A percentile compares a stretch with the other conserved stretches of the same genome.
Conservation (phyloP, 1,140 invertebrate genomes). For the Aphelinus atriplicis region DNA sequence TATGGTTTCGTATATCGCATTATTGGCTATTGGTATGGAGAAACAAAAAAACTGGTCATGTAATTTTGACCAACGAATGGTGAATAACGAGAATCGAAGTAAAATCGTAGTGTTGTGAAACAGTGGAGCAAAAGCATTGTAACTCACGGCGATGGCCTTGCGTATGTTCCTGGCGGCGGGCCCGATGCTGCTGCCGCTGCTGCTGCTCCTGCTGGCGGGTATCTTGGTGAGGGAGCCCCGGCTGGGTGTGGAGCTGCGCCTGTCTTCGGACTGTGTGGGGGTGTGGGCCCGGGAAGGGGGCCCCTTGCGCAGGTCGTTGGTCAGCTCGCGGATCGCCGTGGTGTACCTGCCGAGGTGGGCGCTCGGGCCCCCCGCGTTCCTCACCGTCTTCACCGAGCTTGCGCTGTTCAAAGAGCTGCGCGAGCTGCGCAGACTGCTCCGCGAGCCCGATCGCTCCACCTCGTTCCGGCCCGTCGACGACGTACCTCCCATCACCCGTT, state of each 20-base stretch:
- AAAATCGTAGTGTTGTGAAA: no score
- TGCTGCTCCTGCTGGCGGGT: constrained; percentile 77
- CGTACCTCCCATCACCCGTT: not conserved
- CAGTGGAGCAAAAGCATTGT: not conserved
- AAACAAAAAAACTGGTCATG: no score
- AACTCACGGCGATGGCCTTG: constrained; percentile 54
- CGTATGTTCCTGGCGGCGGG: constrained; percentile 56
- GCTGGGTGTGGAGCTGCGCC: constrained; percentile 46
- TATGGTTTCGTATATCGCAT: no score
- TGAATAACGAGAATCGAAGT: not conserved
- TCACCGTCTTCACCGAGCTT: constrained; percentile 81
- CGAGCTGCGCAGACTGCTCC: constrained; percentile 82
- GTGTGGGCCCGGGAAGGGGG: constrained; percentile 38
- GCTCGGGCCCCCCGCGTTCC: constrained; percentile 70
- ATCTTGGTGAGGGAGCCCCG: constrained; percentile 61
- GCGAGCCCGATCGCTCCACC: constrained; percentile 73
- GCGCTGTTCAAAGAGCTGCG: constrained; percentile 84
- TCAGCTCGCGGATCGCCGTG: constrained; percentile 59
- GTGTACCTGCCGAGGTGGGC: constrained; percentile 58
- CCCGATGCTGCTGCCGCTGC: constrained; percentile 76
- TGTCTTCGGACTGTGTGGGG: constrained; percentile 48
- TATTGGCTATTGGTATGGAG: no score
- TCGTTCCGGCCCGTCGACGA: constrained; percentile 47
- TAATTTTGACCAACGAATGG: no score
- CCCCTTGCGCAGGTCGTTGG: constrained; percentile 58